phyloP scores from a whole-genome alignment of 2,888 invertebrate species.

The Anaspis maculata region DNA sequence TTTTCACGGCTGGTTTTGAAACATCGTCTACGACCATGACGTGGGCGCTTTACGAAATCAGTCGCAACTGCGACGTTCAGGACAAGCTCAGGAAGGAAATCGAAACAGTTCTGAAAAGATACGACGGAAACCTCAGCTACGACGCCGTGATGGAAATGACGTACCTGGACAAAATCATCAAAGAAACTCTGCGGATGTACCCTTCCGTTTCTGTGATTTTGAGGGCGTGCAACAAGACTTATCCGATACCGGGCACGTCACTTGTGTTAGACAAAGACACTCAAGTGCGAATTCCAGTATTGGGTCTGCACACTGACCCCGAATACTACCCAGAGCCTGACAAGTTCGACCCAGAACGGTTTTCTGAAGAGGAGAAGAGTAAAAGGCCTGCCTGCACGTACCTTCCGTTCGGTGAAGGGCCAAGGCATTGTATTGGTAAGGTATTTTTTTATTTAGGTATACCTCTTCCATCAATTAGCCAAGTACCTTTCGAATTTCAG shows the following conservation, averaged over 20 bases:
- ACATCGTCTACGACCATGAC: conserved; percentile 20
- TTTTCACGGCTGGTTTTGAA: conserved; percentile 19
- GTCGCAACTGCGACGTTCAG: conserved; percentile 16
- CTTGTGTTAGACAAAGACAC: conserved; percentile 8
- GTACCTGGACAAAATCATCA: conserved; percentile 16
- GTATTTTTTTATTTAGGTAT: no score
- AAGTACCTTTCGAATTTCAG: no score
- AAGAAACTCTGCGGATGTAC: conserved; percentile 18
- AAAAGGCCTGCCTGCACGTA: conserved; percentile 23
- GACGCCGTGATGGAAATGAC: conserved; percentile 18
- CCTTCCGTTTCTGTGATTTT: no score
- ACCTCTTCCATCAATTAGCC: no score
- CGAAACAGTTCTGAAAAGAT: conserved; percentile 11
- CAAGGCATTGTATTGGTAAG: conserved; percentile 15
- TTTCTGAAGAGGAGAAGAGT: conserved; percentile 25
- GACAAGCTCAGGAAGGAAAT: conserved; percentile 17
- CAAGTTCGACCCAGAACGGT: conserved; percentile 33
- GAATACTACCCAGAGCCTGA: conserved; percentile 31
- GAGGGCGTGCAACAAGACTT: conserved; percentile 14
- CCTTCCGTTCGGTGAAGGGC: conserved; percentile 20
- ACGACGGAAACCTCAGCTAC: conserved; percentile 16
- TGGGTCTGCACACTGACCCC: conserved; percentile 29
- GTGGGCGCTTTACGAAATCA: conserved; percentile 17
- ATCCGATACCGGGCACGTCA: conserved; percentile 8
- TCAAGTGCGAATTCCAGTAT: conserved; percentile 21